Base-by-base conservation (phyloP, 1,140 invertebrate genomes). In the Eciton burchellii region DNA sequence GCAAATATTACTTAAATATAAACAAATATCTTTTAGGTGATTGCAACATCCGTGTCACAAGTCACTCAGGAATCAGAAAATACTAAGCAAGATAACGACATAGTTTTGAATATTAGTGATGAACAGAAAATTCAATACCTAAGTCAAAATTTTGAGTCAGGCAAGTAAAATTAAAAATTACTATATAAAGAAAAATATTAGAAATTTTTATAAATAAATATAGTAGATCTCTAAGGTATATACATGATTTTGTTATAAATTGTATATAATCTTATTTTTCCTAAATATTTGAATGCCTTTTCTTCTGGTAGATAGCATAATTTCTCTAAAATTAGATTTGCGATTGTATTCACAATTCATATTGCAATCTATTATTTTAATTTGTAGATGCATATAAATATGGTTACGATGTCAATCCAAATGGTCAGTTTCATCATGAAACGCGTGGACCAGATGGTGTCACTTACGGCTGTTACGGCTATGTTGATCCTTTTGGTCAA, bases 341-440 rank as follows among this genome's bases (percentile, higher is more conserved):
- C n/a, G n/a, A n/a, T n/a, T n/a, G n/a, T n/a, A n/a, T n/a, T n/a
- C n/a, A n/a, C n/a, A n/a, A n/a, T n/a, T n/a, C n/a, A n/a, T n/a
- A n/a, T n/a, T 26, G 21, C 11, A 9, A 76, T 52, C 8, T 11
- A 60, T 66, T 62, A 65, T 63, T 43, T 0, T 19, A 12, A 0
- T 24, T 54, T 81, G 14, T 72, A 96, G 96, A 95, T 90, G 94
- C 95, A 60, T 97, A 97, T 90, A 96, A 96, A 88, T 97, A 96
- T 89, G 96, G 96, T 62, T 97, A 97, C 89, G 96, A 97, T 90
- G 95, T 97, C 1, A 96, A 95, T 73, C 95, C 95, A 0, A 95
- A 95, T 87, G 96, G 96, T 11, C 96, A 97, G 90, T 97, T 97
- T 90, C 96, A 97, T 89, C 96, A 97, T 85, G 97, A 97, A 93